Evolutionary conservation across 2,113 vertebrate genomes (phyloP).

Genomic region (Xiphophorus couchianus): DNA sequence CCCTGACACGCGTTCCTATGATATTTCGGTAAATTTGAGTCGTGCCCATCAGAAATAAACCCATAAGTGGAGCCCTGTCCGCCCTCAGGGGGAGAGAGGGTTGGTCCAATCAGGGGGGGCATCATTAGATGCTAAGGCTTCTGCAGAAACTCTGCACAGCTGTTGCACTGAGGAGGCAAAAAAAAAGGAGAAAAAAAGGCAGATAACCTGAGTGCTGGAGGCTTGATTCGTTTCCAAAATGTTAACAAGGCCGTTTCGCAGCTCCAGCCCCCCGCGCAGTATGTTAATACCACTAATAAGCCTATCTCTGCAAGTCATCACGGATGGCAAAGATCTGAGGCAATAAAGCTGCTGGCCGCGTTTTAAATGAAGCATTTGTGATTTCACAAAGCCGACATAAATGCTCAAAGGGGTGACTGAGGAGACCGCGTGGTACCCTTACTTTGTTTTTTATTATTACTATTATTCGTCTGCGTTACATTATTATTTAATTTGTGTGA

Average conservation of each 20-base stretch:
- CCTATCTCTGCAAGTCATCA: constrained; percentile 71
- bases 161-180: constrained; percentile 47
- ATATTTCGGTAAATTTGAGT: constrained; percentile 31
- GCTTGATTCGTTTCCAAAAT: constrained; percentile 72
- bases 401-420: constrained; percentile 66
- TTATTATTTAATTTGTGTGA: constrained; percentile 44
- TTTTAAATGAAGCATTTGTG: constrained; percentile 71
- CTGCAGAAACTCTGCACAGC: constrained; percentile 59
- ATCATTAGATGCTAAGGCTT: constrained; percentile 65
- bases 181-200: background rate
- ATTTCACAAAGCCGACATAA: constrained; percentile 68
- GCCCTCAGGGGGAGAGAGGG: constrained; percentile 30
- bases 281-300: constrained; percentile 76
- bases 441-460: constrained; percentile 32
- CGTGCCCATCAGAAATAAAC: constrained; percentile 43
- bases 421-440: constrained; percentile 42
- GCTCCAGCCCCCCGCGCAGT: constrained; percentile 53
- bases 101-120: constrained; percentile 58
- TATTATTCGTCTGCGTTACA: constrained; percentile 28
- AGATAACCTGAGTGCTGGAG: constrained; percentile 71
- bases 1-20: constrained; percentile 24
- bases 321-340: constrained; percentile 53
- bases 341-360: constrained; percentile 64
- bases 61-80: constrained; percentile 18
- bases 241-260: constrained; percentile 74